Percentiles rank a stretch among this genome's conserved stretches.
Conservation (phyloP, 2,888 invertebrate species). For the Nebria brevicollis region DNA sequence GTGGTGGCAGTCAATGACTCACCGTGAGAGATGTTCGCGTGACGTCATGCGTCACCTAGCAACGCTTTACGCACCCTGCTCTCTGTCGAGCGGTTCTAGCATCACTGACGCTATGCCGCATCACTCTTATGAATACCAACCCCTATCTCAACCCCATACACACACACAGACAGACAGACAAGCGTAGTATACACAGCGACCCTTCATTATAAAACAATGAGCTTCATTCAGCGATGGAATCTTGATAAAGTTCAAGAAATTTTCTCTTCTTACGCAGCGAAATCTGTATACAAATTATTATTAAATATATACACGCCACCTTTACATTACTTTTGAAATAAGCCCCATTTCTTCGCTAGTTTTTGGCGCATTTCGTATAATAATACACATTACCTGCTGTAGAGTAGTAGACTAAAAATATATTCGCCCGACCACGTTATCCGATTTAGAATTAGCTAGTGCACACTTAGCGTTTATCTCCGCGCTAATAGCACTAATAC, state of each 20-base stretch:
- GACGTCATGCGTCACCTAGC: constrained; percentile 53
- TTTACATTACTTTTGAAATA: too few species aligned
- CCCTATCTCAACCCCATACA: not conserved
- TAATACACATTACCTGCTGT: too few species aligned
- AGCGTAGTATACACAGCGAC: too few species aligned
- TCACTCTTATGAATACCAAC: not conserved
- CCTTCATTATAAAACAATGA: not conserved
- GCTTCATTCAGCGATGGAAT: not conserved
- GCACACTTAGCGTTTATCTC: constrained; percentile 58
- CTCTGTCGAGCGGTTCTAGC: not conserved
- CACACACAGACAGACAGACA: not conserved
- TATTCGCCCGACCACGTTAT: constrained; percentile 51
- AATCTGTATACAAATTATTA: too few species aligned
- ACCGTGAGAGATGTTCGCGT: constrained; percentile 52
- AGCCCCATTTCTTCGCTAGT: too few species aligned
- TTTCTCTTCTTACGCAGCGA: too few species aligned
- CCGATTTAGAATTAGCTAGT: constrained; percentile 50
- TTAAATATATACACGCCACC: too few species aligned
- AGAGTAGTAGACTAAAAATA: too few species aligned
- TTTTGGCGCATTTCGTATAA: too few species aligned
- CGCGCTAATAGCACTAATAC: constrained; percentile 59
- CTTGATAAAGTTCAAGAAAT: not conserved
- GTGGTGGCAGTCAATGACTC: constrained; percentile 50
- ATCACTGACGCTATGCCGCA: not conserved
- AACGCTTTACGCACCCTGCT: constrained; percentile 49